Evolutionary conservation across 2,113 vertebrate species (phyloP).

Genomic region (Cottus gobio): DNA sequence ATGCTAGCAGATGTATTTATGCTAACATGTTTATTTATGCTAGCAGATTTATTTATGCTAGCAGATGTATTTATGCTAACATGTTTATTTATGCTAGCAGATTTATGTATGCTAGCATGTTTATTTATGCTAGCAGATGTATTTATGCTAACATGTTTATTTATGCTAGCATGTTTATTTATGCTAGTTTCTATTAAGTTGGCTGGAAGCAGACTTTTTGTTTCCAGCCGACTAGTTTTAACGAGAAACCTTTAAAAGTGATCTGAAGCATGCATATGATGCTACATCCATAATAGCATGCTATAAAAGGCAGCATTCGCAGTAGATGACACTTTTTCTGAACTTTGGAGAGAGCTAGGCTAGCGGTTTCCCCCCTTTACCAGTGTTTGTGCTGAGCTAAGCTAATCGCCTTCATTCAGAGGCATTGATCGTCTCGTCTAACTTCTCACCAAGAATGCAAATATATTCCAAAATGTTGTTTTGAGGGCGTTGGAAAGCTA

Average conservation of each 20-base stretch:
- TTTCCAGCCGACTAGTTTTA: not conserved
- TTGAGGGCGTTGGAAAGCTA: not conserved
- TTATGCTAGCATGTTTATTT: not conserved
- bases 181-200: not conserved
- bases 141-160: no score
- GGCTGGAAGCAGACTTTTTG: not conserved
- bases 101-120: no score
- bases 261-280: not conserved
- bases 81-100: no score
- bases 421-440: not conserved
- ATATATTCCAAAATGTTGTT: not conserved
- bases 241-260: not conserved
- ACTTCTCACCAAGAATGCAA: not conserved
- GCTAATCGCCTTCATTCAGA: not conserved
- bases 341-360: not conserved
- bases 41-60: no score
- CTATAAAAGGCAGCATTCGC: not conserved
- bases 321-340: not conserved
- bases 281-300: not conserved
- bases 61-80: no score
- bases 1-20: no score
- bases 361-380: not conserved
- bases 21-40: no score
- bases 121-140: no score
- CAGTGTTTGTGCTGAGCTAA: not conserved